Base-by-base conservation (phyloP, 2,113 vertebrate species). In the Corythoichthys haematopterus region DNA sequence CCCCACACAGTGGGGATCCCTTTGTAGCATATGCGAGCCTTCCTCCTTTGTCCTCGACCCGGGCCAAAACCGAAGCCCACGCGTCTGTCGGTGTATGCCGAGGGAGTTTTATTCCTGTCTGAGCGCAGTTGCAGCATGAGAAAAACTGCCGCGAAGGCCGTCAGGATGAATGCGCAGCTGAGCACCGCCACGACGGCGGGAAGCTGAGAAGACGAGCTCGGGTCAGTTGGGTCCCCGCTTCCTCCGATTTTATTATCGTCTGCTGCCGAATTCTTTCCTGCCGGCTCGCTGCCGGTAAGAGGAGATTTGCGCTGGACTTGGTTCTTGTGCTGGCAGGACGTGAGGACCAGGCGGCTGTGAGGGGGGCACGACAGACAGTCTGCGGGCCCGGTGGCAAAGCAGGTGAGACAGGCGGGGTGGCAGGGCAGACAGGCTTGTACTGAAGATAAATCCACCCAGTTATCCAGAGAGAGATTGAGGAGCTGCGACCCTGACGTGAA, bases 1-100 rank as follows among this genome's bases (percentile, higher is more conserved):
- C 94, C 94, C 96, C 96, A 98, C 88, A 94, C 91, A 43, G 96
- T 95, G 81, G 95, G 95, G 76, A 99, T 95, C 57, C 96, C 97
- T 81, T 91, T 94, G 88, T 99, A 99, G 80, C 94, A 95, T 75
- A 96, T 94, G 60, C 87, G 77, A 6, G 87, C 92, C 67, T 85
- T 85, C 75, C 87, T 83, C 56, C 87, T 86, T 9, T 58, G 80
- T 36, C 85, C 76, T 10, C 72, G 80, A 40, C 88, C 76, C 2
- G 84, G 81, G 59, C 85, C 84, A 10, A 89, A 85, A 16, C 85
- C 84, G 1, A 90, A 87, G 7, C 85, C 88, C 68, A 82, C 78
- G 38, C 84, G 70, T 40, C 66, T 71, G 33, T 85, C 75, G 0
- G 93, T 91, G 81, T 93, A 94, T 82, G 92, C 88, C 57, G 93